Evolutionary conservation across 1,140 invertebrate genomes (phyloP), one percentile per base, ranked within the genome.

Genomic region (Drosophila kohkoa): DNA sequence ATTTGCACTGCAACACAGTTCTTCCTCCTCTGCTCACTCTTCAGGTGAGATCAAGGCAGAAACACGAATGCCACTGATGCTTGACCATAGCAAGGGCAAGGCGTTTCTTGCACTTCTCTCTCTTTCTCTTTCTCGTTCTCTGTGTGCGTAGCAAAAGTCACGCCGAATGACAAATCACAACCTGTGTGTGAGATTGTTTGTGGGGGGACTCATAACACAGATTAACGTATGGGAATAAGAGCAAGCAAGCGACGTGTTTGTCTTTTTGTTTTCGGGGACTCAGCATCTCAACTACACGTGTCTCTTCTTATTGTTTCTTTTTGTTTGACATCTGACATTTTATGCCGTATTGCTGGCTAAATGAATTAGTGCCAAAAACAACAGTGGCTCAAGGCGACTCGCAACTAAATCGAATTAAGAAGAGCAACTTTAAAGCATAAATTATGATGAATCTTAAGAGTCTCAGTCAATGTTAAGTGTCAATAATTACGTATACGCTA

Each of bases 41-140:
- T 32, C 72, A 13, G 43, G 15, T 66, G 80, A 78, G 70, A 70
- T 78, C 77, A 76, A 82, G 79, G 60, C 49, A 54, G 67, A 20
- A 13, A 68, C 70, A 72, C 66, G 30, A 8, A 32, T 13, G 20
- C 57, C 15, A 43, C 51, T 45, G 72, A 62, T 38, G 72, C 66
- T 75, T 78, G 72, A 79, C 76, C 76, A 75, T 41, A 35, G 65
- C 72, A 78, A 72, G 63, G 74, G 60, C 73, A 78, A 78, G 76
- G 66, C 67, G 35, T 52, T 69, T 45, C 49, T 52, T 69, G 52
- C 49, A 64, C 49, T 59, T 25, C 20, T 25, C 3, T 25, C 20
- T 25, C 20, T 25, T 0, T 25, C 20, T 0, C 20, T 4, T 4
- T 25, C 3, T 25, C 20, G 3, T 25, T 62, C 28, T 70, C 7